A percentile compares a stretch with the other conserved stretches of the same genome.
phyloP scores from a whole-genome alignment of 92 coral and sea anemone species.

The Palythoa caribaeorum region DNA sequence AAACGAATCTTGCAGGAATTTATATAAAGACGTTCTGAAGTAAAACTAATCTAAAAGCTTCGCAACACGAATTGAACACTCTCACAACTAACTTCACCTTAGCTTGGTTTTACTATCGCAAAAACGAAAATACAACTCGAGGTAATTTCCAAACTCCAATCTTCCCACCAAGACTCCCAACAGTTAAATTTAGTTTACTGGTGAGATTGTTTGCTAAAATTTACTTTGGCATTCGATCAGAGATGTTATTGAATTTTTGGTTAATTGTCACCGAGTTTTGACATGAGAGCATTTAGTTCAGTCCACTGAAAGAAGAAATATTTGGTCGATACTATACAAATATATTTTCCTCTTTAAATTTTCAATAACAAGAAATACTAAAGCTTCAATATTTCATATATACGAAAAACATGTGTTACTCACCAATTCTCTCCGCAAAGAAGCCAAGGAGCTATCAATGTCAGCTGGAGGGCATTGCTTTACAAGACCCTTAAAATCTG shows the following conservation, averaged over 20 bases:
- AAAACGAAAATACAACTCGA: neutral
- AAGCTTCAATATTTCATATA: too few relatives aligned
- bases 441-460: slow-evolving; percentile 23
- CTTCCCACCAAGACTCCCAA: neutral
- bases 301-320: neutral
- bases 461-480: neutral
- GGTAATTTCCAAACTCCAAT: neutral
- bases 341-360: neutral
- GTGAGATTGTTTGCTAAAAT: neutral
- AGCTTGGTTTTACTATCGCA: neutral
- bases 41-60: neutral
- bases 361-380: neutral
- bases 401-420: neutral
- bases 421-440: slow-evolving; percentile 34
- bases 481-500: neutral
- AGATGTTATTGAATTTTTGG: neutral
- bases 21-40: neutral
- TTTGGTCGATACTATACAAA: neutral
- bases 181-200: neutral
- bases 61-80: neutral
- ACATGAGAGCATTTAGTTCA: neutral
- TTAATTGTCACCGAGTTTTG: neutral
- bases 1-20: neutral
- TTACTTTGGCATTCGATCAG: neutral
- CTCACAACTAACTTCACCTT: neutral